These are phyloP conservation scores for Clarias fuscus DNA, from an alignment of 2,797 vertebrate species.

Conservation along the genomic window DNA sequence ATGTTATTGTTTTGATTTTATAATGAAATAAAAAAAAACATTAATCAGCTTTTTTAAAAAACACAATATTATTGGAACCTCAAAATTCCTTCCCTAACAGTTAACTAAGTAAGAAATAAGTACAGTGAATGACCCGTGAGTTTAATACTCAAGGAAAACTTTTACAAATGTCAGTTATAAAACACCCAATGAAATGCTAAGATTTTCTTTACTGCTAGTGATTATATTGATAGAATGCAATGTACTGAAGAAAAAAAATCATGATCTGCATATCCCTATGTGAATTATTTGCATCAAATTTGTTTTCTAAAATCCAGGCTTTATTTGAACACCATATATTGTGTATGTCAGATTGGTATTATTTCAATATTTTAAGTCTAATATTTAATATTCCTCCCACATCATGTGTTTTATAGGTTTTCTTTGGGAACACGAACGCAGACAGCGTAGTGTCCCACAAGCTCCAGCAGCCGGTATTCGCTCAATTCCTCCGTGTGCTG, in stretches of 20 bases:
- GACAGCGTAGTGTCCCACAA: slow-evolving; percentile 89
- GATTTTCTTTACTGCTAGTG: not conserved
- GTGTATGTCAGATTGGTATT: not conserved
- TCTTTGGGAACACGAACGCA: slow-evolving; percentile 89
- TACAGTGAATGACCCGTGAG: not conserved
- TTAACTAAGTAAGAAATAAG: not conserved
- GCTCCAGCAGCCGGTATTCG: slow-evolving; percentile 84
- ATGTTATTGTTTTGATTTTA: not conserved
- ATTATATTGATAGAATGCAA: not conserved
- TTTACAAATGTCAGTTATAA: not conserved
- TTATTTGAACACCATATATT: not conserved
- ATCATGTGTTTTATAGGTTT: slow-evolving; percentile 72
- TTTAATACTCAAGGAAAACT: not conserved
- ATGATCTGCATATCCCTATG: no score
- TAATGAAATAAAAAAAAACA: not conserved
- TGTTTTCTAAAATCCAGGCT: not conserved
- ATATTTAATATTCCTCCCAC: not conserved
- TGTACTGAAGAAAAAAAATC: not conserved
- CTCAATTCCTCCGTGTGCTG: slow-evolving; percentile 84
- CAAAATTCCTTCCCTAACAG: not conserved
- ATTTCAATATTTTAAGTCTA: not conserved
- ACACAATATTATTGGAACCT: not conserved
- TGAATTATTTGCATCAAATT: not conserved
- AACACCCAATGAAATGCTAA: not conserved
- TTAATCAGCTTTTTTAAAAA: not conserved